Conservation (phyloP, 2,797 vertebrate species). For the Silurus aristotelis region DNA sequence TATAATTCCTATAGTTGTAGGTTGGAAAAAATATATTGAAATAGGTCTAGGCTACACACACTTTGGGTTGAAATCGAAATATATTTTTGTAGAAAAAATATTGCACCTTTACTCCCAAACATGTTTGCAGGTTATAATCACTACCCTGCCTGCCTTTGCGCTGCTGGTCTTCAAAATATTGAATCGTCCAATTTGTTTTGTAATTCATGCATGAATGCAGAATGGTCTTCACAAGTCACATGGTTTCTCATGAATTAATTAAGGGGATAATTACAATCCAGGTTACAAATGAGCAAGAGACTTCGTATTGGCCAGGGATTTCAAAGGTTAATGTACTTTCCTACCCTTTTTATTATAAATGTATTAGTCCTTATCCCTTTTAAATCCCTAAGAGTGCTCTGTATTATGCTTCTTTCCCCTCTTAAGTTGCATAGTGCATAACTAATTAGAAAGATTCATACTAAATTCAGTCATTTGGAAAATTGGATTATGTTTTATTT, state of each 20-base stretch:
- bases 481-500: constrained; percentile 68
- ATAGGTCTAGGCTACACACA: not conserved
- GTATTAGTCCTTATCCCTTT: constrained; percentile 27
- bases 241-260: constrained; percentile 39
- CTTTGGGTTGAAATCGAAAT: not conserved
- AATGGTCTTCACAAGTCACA: constrained; percentile 31
- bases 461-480: constrained; percentile 47
- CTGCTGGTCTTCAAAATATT: not conserved
- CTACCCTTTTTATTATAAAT: constrained; percentile 49
- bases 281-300: constrained; percentile 38
- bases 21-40: not conserved
- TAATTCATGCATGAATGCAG: not conserved
- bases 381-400: constrained; percentile 25
- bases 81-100: not conserved
- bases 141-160: not conserved
- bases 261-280: constrained; percentile 51
- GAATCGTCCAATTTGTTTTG: not conserved
- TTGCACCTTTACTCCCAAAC: not conserved
- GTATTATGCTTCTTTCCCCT: constrained; percentile 19
- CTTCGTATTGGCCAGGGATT: constrained; percentile 46
- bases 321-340: constrained; percentile 55
- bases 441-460: constrained; percentile 34
- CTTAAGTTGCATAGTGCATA: constrained; percentile 22
- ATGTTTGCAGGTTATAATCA: not conserved
- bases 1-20: not conserved